Evolutionary conservation across 2,113 vertebrate species (phyloP).

Genomic region (Spermophilus dauricus): DNA sequence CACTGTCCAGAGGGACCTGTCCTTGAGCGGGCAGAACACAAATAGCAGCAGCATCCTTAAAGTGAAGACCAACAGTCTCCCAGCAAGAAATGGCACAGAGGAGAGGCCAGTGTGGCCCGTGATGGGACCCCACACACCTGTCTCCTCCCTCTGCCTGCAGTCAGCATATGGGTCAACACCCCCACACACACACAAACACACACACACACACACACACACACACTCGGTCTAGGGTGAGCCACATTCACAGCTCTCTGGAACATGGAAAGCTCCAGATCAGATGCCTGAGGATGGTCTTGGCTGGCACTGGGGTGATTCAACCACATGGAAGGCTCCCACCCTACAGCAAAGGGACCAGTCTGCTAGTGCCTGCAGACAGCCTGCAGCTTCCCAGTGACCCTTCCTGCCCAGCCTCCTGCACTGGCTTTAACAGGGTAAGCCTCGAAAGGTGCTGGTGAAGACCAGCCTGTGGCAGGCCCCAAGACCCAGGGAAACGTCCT

Average conservation of each 20-base stretch:
- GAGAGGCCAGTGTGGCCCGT: not conserved
- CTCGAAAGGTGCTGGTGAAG: not conserved
- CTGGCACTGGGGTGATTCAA: not conserved
- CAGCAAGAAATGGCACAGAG: not conserved
- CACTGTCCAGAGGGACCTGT: not conserved
- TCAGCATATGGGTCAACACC: not conserved
- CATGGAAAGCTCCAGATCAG: not conserved
- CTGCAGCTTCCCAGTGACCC: not conserved
- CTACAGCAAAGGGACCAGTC: not conserved
- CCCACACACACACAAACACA: too few relatives aligned
- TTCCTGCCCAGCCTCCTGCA: not conserved
- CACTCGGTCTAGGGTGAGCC: not conserved
- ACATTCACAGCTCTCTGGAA: not conserved
- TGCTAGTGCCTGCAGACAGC: not conserved
- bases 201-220: rapidly evolving
- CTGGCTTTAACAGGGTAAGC: not conserved
- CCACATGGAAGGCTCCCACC: too few relatives aligned
- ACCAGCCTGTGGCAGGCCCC: too few relatives aligned
- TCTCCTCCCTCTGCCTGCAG: too few relatives aligned
- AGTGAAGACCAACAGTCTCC: not conserved
- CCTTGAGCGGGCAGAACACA: not conserved
- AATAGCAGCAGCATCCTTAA: too few relatives aligned
- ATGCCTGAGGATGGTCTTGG: not conserved
- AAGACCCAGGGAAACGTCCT: not conserved
- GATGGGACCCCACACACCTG: rapidly evolving